Base-by-base conservation (phyloP, 2,888 invertebrate genomes). In the Pomacea canaliculata region DNA sequence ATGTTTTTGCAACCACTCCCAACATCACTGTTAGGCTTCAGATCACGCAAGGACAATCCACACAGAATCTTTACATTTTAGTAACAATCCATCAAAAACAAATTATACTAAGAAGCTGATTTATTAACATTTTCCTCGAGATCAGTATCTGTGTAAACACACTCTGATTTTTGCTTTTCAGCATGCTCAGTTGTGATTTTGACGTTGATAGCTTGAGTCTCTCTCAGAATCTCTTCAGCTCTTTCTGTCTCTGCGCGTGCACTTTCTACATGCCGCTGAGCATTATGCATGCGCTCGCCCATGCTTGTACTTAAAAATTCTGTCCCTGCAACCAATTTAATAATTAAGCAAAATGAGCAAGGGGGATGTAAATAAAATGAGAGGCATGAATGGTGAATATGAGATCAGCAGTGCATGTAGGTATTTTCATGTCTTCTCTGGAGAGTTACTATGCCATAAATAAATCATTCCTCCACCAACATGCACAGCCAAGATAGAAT, bases 281-380 rank as follows among this genome's bases (percentile, higher is more conserved):
- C 78, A 71, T 73, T 76, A 60, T 74, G 27, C 60, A 78, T 48
- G 37, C 78, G 70, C 71, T 79, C 79, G 23, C 79, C 76, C 7
- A 71, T 18, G 59, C 79, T 78, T 8, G 76, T 78, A 65, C 78
- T 76, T 8, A 76, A 69, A 73, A 73, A 79, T n/a, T 67, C 73
- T 4, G 78, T 62, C 23, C 79, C 77, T 77, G 70, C 56, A 63
- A 18, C 23, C n/a, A 63, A 60, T 10, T 16, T 18, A 63, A 19
- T 19, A 63, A n/a, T 63, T 23, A 12, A 63, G 19, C 23, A 16
- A 19, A 27, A 63, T n/a, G 19, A 63, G 19, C 60, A 7, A 60
- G 23, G 23, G 23, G 23, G 23, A 23, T 23, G 23, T 23, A 23
- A 19, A 2, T 5, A n/a, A 60, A 4, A 18, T 60, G 60, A n/a